Conservation (phyloP, 2,888 invertebrate genomes). For the Pandemis corylana region DNA sequence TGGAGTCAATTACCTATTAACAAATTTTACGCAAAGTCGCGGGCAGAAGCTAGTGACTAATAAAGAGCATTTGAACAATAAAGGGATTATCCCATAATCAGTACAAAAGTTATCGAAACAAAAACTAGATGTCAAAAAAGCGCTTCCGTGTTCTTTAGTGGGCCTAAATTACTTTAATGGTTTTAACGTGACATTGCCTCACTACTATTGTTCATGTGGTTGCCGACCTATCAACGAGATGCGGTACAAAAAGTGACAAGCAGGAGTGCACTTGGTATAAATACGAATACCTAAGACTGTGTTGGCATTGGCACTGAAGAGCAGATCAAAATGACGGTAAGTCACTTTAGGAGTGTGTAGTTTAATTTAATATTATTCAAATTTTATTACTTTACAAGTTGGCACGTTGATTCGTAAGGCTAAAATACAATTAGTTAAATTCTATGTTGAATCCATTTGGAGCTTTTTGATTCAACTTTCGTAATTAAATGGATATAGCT, state of each 20-base stretch:
- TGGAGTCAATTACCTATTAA: too few relatives aligned
- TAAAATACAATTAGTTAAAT: too few relatives aligned
- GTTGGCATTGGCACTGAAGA: conserved; percentile 34
- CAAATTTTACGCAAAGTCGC: too few relatives aligned
- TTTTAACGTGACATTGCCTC: conserved; percentile 44
- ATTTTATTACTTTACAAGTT: too few relatives aligned
- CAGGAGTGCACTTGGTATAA: conserved; percentile 47
- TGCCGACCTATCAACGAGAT: conserved; percentile 23
- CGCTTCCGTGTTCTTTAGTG: conserved; percentile 38
- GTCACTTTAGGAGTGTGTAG: conserved; percentile 13
- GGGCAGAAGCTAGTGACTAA: neutral
- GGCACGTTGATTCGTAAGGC: too few relatives aligned
- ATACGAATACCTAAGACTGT: conserved; percentile 35
- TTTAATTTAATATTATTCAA: too few relatives aligned
- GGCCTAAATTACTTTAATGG: conserved; percentile 39
- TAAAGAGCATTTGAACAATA: neutral
- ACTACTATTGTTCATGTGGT: conserved; percentile 42
- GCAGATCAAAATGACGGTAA: conserved; percentile 42
- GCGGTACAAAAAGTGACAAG: conserved; percentile 45
- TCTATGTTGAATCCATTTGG: too few relatives aligned
- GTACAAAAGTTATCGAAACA: conserved; percentile 1
- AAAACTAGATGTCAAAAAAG: conserved; percentile 17
- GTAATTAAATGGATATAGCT: too few relatives aligned
- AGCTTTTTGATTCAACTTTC: too few relatives aligned
- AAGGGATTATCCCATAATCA: conserved; percentile 34